Evolutionary conservation across 2,113 vertebrate species (phyloP).

Genomic region (Lophius piscatorius): DNA sequence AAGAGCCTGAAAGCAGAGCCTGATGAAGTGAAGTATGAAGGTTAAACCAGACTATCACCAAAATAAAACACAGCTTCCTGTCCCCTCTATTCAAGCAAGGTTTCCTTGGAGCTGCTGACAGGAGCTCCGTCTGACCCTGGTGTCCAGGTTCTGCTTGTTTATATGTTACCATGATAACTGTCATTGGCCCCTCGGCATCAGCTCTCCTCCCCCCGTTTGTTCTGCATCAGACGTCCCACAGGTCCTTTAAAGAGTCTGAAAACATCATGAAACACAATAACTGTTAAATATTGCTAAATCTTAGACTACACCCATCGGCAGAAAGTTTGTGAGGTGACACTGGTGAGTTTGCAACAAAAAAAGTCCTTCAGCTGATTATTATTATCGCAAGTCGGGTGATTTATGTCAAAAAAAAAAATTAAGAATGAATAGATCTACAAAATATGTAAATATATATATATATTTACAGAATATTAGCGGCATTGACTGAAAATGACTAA

Average conservation of each 20-base stretch:
- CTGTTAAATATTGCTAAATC: neutral
- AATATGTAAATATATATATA: too few relatives aligned
- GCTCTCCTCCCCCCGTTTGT: slow-evolving; percentile 14
- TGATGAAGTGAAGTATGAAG: too few relatives aligned
- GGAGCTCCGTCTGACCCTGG: slow-evolving; percentile 1
- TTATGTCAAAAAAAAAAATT: too few relatives aligned
- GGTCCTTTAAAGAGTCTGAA: slow-evolving; percentile 49
- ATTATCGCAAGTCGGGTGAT: slow-evolving; percentile 6
- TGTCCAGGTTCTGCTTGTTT: slow-evolving; percentile 40
- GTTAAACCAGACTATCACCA: too few relatives aligned
- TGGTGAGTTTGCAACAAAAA: slow-evolving; percentile 39
- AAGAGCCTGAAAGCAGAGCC: too few relatives aligned
- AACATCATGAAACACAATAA: slow-evolving; percentile 51
- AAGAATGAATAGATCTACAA: too few relatives aligned
- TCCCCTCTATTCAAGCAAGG: neutral
- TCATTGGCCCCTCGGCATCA: slow-evolving; percentile 47
- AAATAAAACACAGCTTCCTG: neutral
- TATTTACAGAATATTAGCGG: too few relatives aligned
- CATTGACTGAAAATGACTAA: neutral
- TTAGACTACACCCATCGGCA: slow-evolving; percentile 22
- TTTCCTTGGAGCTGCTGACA: too few relatives aligned
- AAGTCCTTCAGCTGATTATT: slow-evolving; percentile 5
- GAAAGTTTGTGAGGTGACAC: slow-evolving; percentile 51
- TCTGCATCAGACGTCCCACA: slow-evolving; percentile 47
- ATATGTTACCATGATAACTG: slow-evolving; percentile 58